Evolutionary conservation across 2,113 vertebrate species (phyloP).

Genomic region (Ammodytes dubius): DNA sequence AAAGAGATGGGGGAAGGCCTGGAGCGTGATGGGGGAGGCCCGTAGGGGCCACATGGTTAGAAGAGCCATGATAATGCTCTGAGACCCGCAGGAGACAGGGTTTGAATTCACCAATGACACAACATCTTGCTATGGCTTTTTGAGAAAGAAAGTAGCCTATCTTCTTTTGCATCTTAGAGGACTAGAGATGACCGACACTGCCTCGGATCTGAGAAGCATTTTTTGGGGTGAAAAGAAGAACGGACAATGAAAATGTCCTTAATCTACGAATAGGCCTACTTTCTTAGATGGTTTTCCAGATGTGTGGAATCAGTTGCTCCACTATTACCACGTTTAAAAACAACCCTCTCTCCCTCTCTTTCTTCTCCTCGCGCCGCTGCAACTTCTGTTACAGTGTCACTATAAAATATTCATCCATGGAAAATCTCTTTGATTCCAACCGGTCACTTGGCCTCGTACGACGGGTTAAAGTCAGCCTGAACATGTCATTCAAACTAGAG

Average conservation of each 20-base stretch:
- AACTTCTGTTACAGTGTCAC: constrained; percentile 77
- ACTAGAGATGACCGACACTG: not conserved
- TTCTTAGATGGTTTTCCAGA: constrained; percentile 30
- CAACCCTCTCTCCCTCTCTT: constrained; percentile 45
- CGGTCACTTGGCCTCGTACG: constrained; percentile 32
- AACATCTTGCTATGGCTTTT: not conserved
- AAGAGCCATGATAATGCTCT: constrained; percentile 38
- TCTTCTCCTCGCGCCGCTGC: constrained; percentile 18
- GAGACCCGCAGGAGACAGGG: not conserved
- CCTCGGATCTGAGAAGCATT: constrained; percentile 1
- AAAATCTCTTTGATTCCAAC: constrained; percentile 79
- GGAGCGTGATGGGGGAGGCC: constrained; percentile 48
- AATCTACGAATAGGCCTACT: not conserved
- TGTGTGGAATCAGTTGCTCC: constrained; percentile 8
- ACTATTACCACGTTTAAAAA: constrained; percentile 42
- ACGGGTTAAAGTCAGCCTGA: constrained; percentile 55
- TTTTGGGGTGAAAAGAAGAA: not conserved
- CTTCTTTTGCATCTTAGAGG: not conserved
- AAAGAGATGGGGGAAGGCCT: constrained; percentile 50
- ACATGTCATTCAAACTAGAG: constrained; percentile 55
- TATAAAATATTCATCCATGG: constrained; percentile 84
- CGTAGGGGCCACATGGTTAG: constrained; percentile 54
- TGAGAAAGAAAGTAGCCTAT: not conserved
- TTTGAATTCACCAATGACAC: not conserved
- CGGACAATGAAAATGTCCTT: not conserved